Percentiles rank a stretch among this genome's conserved stretches.
These are phyloP conservation scores for Drosophila bunnanda DNA, from an alignment of 2,888 invertebrate genomes.

Conservation along the genomic window DNA sequence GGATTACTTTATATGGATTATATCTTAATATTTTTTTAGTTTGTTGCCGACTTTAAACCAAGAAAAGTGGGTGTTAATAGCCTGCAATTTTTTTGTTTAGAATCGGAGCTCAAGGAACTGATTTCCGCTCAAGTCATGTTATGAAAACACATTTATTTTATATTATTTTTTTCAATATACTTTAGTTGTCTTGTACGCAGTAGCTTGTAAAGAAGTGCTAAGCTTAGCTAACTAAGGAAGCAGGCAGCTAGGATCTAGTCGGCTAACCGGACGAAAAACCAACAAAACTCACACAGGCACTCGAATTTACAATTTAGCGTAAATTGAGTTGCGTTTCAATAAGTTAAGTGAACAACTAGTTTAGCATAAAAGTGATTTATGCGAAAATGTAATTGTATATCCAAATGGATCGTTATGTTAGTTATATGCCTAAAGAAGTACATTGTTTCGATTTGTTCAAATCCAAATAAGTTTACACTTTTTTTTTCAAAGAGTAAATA, in stretches of 20 bases:
- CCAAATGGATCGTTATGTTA: slow-evolving; percentile 25
- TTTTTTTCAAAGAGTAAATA: background rate
- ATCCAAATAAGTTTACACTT: background rate
- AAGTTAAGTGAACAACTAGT: background rate
- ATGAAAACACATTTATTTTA: slow-evolving; percentile 1
- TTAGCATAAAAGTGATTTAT: slow-evolving; percentile 10
- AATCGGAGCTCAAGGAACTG: background rate
- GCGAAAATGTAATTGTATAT: background rate
- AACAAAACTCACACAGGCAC: slow-evolving; percentile 9
- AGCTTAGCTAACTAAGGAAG: background rate
- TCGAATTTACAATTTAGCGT: slow-evolving; percentile 1
- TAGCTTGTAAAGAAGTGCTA: background rate
- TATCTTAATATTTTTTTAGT: background rate
- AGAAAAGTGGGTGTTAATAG: background rate
- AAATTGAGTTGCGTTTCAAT: slow-evolving; percentile 5
- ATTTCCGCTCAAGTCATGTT: slow-evolving; percentile 12
- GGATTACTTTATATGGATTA: background rate
- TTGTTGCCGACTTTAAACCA: background rate
- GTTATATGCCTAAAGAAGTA: slow-evolving; percentile 7
- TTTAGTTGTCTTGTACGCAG: background rate
- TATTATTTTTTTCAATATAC: background rate
- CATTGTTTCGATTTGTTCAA: slow-evolving; percentile 8
- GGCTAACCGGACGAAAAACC: slow-evolving; percentile 1
- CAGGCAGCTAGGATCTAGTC: slow-evolving; percentile 19
- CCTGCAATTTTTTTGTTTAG: background rate